These are phyloP conservation scores for Catharus fuscescens DNA, from an alignment of 2,113 vertebrate genomes.

Conservation along the genomic window DNA sequence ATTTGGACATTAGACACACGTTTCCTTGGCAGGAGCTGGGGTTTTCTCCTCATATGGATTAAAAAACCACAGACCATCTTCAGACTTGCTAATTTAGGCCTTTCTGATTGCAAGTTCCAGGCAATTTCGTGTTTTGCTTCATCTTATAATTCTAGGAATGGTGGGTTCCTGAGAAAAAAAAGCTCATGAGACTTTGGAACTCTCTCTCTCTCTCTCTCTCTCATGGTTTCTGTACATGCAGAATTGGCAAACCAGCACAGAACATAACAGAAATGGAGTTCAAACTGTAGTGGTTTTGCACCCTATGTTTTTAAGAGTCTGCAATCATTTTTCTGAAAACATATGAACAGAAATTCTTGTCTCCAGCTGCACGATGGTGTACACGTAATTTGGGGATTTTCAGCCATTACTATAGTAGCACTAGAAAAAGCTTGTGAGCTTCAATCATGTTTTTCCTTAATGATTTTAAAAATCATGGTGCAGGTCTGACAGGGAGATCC, in stretches of 20 bases:
- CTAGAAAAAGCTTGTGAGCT: background rate
- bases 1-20: background rate
- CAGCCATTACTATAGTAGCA: background rate
- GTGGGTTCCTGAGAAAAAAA: background rate
- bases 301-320: background rate
- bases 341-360: background rate
- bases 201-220: background rate
- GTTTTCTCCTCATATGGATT: background rate
- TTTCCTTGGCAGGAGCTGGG: background rate
- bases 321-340: background rate
- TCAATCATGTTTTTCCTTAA: background rate
- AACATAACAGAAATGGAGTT: background rate
- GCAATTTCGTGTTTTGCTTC: background rate
- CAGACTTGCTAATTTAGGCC: background rate
- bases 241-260: background rate
- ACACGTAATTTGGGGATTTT: background rate
- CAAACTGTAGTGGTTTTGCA: background rate
- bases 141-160: background rate
- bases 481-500: background rate
- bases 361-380: background rate
- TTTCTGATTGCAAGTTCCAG: background rate
- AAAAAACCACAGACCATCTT: background rate
- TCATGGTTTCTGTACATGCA: background rate
- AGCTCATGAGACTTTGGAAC: background rate
- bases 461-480: background rate